phyloP scores from a whole-genome alignment of 2,888 invertebrate genomes.

The Amblyjoppa proteus region DNA sequence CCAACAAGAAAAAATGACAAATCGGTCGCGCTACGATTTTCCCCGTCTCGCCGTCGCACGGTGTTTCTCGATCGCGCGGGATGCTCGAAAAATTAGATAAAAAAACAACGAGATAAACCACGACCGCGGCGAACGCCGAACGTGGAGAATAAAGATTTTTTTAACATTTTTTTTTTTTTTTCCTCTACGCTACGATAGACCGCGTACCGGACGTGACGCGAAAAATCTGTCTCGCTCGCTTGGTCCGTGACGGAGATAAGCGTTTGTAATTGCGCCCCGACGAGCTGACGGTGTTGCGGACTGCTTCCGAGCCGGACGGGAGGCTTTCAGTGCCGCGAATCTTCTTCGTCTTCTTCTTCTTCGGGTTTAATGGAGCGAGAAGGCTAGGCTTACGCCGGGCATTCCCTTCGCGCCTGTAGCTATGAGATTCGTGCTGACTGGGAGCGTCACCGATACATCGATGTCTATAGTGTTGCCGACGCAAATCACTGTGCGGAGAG shows the following conservation, averaged over 20 bases:
- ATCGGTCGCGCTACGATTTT: constrained; percentile 51
- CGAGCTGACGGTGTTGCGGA: constrained; percentile 60
- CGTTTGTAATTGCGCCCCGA: constrained; percentile 78
- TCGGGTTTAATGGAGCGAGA: constrained; percentile 59
- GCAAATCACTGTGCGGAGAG: neutral
- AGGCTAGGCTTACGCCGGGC: constrained; percentile 18
- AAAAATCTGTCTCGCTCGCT: constrained; percentile 83
- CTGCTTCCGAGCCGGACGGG: constrained; percentile 43
- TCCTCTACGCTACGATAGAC: constrained; percentile 19
- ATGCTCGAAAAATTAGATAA: constrained; percentile 11
- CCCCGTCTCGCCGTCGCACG: neutral
- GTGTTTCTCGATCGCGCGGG: neutral
- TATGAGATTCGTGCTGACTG: constrained; percentile 58
- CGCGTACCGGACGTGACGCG: constrained; percentile 79
- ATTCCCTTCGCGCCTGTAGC: constrained; percentile 1
- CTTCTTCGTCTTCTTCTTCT: constrained; percentile 20
- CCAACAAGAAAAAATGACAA: constrained; percentile 6
- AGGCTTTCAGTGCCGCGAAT: constrained; percentile 51
- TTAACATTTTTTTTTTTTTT: too few species aligned
- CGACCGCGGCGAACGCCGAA: constrained; percentile 9
- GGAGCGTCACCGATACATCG: constrained; percentile 57
- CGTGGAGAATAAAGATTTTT: constrained; percentile 4
- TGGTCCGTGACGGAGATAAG: constrained; percentile 83
- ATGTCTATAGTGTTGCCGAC: constrained; percentile 35
- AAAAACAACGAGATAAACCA: neutral